These are phyloP conservation scores for Portunus trituberculatus DNA, from an alignment of 1,140 invertebrate genomes.

Conservation along the genomic window DNA sequence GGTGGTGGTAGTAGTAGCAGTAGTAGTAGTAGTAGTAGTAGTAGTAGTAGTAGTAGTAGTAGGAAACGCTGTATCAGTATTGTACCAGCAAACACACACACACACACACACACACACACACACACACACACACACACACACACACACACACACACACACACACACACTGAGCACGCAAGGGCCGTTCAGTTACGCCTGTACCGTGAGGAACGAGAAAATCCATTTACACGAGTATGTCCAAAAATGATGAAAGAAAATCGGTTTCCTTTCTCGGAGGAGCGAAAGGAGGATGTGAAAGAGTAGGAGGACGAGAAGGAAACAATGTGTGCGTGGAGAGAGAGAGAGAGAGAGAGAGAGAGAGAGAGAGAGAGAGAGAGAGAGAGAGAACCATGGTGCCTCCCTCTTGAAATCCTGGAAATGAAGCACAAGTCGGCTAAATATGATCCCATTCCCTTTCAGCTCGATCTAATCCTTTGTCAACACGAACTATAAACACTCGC, in stretches of 20 bases:
- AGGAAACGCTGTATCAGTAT: too few relatives aligned
- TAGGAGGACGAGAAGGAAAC: background rate
- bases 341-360: constrained; percentile 59
- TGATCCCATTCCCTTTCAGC: constrained; percentile 20
- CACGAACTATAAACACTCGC: constrained; percentile 2
- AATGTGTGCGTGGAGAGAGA: constrained; percentile 48
- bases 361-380: constrained; percentile 56
- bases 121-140: background rate
- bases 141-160: background rate
- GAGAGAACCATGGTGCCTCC: background rate
- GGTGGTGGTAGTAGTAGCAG: too few relatives aligned
- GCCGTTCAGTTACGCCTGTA: too few relatives aligned
- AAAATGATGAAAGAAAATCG: background rate
- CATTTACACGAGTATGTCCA: background rate
- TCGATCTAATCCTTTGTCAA: constrained; percentile 22
- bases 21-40: too few relatives aligned
- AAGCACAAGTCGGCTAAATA: background rate
- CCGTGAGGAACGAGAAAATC: too few relatives aligned
- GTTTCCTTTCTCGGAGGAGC: background rate
- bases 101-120: background rate
- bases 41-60: too few relatives aligned
- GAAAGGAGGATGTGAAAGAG: background rate
- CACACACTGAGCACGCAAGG: background rate
- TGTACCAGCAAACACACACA: background rate
- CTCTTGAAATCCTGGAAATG: background rate